A percentile compares a stretch with the other conserved stretches of the same genome.
Evolutionary conservation across 2,888 invertebrate species (phyloP).

Genomic region (Nephrotoma flavescens): DNA sequence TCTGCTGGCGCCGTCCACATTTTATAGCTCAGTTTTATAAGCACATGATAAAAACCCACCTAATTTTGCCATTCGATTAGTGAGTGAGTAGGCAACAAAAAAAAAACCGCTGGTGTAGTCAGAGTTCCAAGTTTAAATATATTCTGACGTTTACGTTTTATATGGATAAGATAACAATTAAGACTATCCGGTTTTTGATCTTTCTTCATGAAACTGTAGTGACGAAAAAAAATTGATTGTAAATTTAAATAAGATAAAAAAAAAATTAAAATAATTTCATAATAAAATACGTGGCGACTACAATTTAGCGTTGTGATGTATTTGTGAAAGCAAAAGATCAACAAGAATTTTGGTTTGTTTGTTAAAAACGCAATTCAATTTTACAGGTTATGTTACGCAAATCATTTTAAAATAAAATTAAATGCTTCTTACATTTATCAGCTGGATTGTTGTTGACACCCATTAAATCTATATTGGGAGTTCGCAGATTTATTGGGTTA

Average conservation of each 20-base stretch:
- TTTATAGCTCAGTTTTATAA: too few relatives aligned
- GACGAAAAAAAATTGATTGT: not conserved
- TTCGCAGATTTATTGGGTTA: not conserved
- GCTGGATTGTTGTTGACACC: not conserved
- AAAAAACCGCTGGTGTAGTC: too few relatives aligned
- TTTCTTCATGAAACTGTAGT: not conserved
- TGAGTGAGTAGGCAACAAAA: too few relatives aligned
- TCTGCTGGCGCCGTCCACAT: too few relatives aligned
- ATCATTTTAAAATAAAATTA: not conserved
- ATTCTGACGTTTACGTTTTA: not conserved
- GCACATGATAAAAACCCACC: too few relatives aligned
- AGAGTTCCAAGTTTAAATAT: not conserved
- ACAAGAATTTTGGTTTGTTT: not conserved
- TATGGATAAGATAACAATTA: not conserved
- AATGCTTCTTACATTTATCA: not conserved
- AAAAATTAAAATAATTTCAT: not conserved
- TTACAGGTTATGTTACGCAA: not conserved
- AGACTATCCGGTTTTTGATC: not conserved
- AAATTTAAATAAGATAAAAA: not conserved
- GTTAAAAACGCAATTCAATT: not conserved
- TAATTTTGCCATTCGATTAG: too few relatives aligned
- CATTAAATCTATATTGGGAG: not conserved
- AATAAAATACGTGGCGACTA: not conserved
- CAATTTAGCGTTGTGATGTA: not conserved
- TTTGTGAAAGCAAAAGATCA: not conserved